These are phyloP conservation scores for Anoplius nigerrimus DNA, from an alignment of 2,888 invertebrate genomes.

Conservation along the genomic window DNA sequence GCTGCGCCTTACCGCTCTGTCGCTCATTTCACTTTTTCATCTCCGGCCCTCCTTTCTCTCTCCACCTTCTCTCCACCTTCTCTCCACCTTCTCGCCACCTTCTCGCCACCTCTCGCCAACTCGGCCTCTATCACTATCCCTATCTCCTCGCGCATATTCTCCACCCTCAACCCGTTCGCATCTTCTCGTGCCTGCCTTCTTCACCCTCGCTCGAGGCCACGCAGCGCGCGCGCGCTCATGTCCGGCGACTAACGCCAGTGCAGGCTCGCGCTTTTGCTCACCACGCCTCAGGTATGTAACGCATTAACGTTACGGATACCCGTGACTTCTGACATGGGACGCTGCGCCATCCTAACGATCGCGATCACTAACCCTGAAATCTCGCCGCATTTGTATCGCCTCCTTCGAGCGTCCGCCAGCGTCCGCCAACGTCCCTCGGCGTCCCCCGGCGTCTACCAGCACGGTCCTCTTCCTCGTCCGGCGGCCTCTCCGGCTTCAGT, in stretches of 20 bases:
- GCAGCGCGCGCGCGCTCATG: neutral
- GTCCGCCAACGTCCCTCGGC: too few relatives aligned
- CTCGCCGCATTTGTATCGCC: slow-evolving; percentile 54
- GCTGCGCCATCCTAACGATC: slow-evolving; percentile 57
- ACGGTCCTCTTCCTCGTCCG: neutral
- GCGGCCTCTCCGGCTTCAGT: neutral
- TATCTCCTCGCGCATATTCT: slow-evolving; percentile 19
- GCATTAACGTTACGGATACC: slow-evolving; percentile 69
- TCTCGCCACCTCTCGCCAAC: slow-evolving; percentile 26
- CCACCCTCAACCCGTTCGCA: slow-evolving; percentile 22
- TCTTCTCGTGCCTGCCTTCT: neutral
- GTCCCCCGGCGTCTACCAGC: slow-evolving; percentile 7
- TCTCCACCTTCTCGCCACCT: slow-evolving; percentile 12
- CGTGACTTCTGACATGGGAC: slow-evolving; percentile 55
- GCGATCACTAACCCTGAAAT: slow-evolving; percentile 62
- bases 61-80: neutral
- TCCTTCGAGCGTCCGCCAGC: too few relatives aligned
- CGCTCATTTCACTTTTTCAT: slow-evolving; percentile 6
- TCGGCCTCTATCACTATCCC: neutral
- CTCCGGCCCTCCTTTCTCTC: slow-evolving; percentile 1
- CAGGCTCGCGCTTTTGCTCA: slow-evolving; percentile 36
- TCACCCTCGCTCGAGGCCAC: neutral
- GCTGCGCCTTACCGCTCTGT: neutral
- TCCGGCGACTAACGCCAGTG: neutral
- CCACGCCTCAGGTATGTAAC: slow-evolving; percentile 54